Evolutionary conservation across 2,113 vertebrate genomes (phyloP), one percentile per base, ranked within the genome.

Genomic region (Mohoua ochrocephala): DNA sequence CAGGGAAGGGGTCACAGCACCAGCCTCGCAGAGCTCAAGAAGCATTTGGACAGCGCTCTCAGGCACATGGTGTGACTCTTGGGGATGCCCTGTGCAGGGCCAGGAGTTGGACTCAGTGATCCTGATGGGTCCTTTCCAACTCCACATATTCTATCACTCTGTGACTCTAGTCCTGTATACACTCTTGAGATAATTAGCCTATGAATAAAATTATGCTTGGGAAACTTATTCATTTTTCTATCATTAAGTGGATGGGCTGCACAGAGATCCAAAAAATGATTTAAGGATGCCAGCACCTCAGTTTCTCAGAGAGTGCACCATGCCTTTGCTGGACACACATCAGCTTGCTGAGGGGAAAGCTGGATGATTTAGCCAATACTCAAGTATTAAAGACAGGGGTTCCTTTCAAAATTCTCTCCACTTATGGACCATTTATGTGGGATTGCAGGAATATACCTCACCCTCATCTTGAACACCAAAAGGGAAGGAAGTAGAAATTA

Each of bases 31-130:
- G n/a, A 54, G 20, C 1, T 5, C 57, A 49, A 15, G 30, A 17
- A 30, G 20, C 0, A 0, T 71, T 71, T 80, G 35, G 50, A 31
- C 7, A 56, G 3, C 4, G 3, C 4, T 26, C 26, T 64, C 26
- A 42, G 24, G 13, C 42, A 30, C 42, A 24, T 11, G 26, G 56
- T 41, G 30, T 56, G 30, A 21, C 0, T 71, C 42, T 22, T 71
- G 21, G 21, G 24, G 5, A 30, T 71, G 28, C 1, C 5, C n/a
- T 42, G 26, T 21, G 7, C 17, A 35, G 41, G 13, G 10, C 8
- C n/a, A 19, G 31, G 35, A 71, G 26, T 3, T 64, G 67, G 22
- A 57, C 50, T 64, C 9, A 10, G 12, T 42, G 21, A 31, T 64
- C 13, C 17, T 35, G 26, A 35, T 17, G 26, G 4, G 2, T 63